phyloP scores from a whole-genome alignment of 2,113 vertebrate genomes.

The Chinchilla lanigera region DNA sequence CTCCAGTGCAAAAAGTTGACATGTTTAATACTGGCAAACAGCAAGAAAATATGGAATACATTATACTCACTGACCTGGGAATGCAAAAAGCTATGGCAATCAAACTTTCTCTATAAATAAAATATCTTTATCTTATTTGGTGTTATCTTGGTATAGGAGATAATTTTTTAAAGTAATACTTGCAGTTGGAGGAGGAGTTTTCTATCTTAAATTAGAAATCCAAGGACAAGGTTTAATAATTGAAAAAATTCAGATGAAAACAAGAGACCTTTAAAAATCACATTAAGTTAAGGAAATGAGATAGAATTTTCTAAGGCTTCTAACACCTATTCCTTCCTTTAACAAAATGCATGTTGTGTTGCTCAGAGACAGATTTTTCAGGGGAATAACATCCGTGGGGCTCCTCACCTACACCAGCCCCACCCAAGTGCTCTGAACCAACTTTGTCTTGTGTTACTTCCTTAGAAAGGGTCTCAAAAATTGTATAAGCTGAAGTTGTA shows the following conservation, averaged over 20 bases:
- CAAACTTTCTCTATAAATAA: slow-evolving; percentile 73
- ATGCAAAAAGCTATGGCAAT: slow-evolving; percentile 53
- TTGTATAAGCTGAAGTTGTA: background rate
- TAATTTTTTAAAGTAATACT: slow-evolving; percentile 61
- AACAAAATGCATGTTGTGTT: fast-evolving
- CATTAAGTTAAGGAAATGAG: background rate
- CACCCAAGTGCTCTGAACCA: background rate
- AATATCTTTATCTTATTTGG: slow-evolving; percentile 73
- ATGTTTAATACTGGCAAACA: slow-evolving; percentile 78
- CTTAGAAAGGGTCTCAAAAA: background rate
- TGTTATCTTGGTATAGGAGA: slow-evolving; percentile 23
- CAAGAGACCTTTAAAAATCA: background rate
- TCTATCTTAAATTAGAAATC: slow-evolving; percentile 59
- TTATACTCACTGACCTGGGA: slow-evolving; percentile 58
- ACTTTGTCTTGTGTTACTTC: background rate
- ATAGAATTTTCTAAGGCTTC: background rate
- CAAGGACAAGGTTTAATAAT: background rate
- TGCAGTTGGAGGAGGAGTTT: slow-evolving; percentile 39
- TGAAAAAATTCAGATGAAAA: background rate
- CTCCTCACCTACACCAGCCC: fast-evolving
- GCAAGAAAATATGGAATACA: slow-evolving; percentile 70
- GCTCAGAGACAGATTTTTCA: fast-evolving
- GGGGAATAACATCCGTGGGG: fast-evolving
- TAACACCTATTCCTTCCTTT: background rate
- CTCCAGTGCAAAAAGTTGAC: slow-evolving; percentile 74